Conservation (phyloP, 2,888 invertebrate genomes). For the Luperina testacea region DNA sequence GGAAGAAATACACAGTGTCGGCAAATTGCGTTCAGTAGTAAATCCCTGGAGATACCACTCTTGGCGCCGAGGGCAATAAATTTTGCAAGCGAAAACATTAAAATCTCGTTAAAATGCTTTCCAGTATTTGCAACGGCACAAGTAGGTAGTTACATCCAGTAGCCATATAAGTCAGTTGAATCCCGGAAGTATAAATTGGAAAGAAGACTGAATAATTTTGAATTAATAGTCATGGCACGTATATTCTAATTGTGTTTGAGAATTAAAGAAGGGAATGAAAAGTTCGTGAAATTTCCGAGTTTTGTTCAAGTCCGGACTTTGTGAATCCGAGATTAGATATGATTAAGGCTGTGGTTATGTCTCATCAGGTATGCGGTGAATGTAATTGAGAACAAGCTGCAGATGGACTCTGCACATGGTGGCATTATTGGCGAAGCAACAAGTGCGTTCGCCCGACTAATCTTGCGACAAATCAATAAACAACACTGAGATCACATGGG, state of each 20-base stretch:
- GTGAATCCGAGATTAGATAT: conserved; percentile 50
- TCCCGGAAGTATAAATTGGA: conserved; percentile 56
- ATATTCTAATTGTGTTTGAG: conserved; percentile 51
- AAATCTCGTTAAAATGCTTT: conserved; percentile 85
- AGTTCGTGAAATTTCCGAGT: conserved; percentile 34
- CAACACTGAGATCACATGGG: conserved; percentile 6
- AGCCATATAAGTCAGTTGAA: conserved; percentile 66
- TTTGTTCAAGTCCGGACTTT: conserved; percentile 37
- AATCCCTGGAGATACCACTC: conserved; percentile 73
- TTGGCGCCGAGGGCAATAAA: conserved; percentile 83
- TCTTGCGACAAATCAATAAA: conserved; percentile 63
- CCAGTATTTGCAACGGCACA: conserved; percentile 73
- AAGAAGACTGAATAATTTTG: conserved; percentile 40
- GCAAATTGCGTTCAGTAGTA: conserved; percentile 76
- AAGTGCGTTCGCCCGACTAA: conserved; percentile 76
- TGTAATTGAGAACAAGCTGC: conserved; percentile 72
- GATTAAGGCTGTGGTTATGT: conserved; percentile 52
- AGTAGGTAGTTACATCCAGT: conserved; percentile 63
- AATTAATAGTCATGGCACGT: conserved; percentile 52
- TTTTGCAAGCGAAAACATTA: conserved; percentile 82
- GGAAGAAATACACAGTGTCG: conserved; percentile 54
- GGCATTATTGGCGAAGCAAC: conserved; percentile 75
- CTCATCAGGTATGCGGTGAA: conserved; percentile 68
- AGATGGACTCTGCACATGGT: conserved; percentile 61
- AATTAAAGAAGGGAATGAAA: conserved; percentile 38